Conservation (phyloP, 2,888 invertebrate genomes). For the Kuschelorhynchus macadamiae region DNA sequence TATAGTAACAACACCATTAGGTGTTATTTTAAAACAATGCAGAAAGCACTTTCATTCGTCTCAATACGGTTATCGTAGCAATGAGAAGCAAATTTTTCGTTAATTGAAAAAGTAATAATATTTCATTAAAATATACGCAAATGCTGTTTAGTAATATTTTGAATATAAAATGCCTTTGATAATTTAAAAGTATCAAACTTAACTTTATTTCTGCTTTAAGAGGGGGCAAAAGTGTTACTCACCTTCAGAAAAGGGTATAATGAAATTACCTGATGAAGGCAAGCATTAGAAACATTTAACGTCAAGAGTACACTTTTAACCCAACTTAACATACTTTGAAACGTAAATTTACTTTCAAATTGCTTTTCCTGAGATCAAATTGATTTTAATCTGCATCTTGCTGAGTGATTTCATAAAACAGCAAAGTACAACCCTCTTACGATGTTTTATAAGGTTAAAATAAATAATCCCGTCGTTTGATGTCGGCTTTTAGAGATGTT, state of each 20-base stretch:
- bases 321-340: slow-evolving; percentile 45
- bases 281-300: slow-evolving; percentile 40
- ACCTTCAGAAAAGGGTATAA: slow-evolving; percentile 34
- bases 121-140: too few relatives aligned
- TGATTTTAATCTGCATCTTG: slow-evolving; percentile 66
- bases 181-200: too few relatives aligned
- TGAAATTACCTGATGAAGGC: slow-evolving; percentile 30
- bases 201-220: too few relatives aligned
- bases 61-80: too few relatives aligned
- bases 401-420: slow-evolving; percentile 63
- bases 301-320: slow-evolving; percentile 33
- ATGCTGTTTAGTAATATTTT: too few relatives aligned
- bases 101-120: too few relatives aligned
- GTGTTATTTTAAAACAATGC: too few relatives aligned
- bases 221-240: slow-evolving; percentile 16
- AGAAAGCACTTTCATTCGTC: too few relatives aligned
- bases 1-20: too few relatives aligned
- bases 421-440: slow-evolving; percentile 62
- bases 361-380: slow-evolving; percentile 65
- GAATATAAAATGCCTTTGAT: too few relatives aligned
- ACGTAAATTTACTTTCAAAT: slow-evolving; percentile 49
- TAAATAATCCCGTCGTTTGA: slow-evolving; percentile 63
- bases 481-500: slow-evolving; percentile 61
- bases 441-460: slow-evolving; percentile 64
- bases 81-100: too few relatives aligned